A percentile compares a stretch with the other conserved stretches of the same genome.
phyloP scores from a whole-genome alignment of 2,888 invertebrate genomes.

The Tineola bisselliella region DNA sequence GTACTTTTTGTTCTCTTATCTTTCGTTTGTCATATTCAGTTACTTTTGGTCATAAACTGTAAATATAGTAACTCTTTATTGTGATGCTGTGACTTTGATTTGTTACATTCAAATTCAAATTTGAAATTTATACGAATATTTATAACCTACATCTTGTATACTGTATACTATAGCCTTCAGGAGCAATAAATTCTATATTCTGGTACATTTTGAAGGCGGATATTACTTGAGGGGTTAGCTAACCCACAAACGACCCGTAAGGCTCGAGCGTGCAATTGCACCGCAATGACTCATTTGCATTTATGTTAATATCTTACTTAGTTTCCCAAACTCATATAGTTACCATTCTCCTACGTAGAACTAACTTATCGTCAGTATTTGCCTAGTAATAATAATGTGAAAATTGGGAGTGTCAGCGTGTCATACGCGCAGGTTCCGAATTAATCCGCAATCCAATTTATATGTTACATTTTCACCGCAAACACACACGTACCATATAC shows the following conservation, averaged over 20 bases:
- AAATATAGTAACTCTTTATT: not conserved
- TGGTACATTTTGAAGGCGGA: not conserved
- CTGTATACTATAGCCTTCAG: not conserved
- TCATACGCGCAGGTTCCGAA: not conserved
- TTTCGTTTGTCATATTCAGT: not conserved
- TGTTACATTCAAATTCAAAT: too few species aligned
- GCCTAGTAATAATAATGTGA: not conserved
- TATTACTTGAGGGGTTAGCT: not conserved
- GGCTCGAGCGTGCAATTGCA: conserved; percentile 21
- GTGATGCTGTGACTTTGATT: not conserved
- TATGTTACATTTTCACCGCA: not conserved
- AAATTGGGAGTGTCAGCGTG: not conserved
- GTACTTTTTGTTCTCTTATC: not conserved
- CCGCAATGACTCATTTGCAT: conserved; percentile 38
- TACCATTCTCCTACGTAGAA: not conserved
- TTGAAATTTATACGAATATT: too few species aligned
- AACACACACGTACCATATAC: conserved; percentile 5
- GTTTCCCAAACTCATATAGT: conserved; percentile 15
- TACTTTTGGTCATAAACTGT: not conserved
- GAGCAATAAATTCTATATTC: not conserved
- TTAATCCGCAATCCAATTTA: conserved; percentile 13
- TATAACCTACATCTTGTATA: too few species aligned
- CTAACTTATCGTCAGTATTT: not conserved
- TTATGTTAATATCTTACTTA: conserved; percentile 28
- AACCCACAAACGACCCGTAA: not conserved